Percentiles rank a stretch among this genome's conserved stretches.
phyloP scores from a whole-genome alignment of 2,888 invertebrate species.

The Agrochola lychnidis region DNA sequence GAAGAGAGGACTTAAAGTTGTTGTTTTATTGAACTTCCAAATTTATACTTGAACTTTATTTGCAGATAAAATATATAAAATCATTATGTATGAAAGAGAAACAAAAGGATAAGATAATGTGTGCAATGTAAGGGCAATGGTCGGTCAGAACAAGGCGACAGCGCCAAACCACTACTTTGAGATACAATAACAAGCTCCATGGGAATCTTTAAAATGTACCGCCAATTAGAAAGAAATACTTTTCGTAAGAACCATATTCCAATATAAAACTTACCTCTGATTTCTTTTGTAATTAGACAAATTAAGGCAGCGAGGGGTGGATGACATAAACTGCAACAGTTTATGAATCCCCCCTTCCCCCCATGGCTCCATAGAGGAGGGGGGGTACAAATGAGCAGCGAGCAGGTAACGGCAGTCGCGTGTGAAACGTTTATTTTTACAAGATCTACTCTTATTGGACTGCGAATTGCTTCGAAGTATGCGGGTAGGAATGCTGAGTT shows the following conservation, averaged over 20 bases:
- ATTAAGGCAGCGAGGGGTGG: conserved; percentile 61
- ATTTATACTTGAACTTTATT: neutral
- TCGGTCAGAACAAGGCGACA: neutral
- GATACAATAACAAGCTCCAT: neutral
- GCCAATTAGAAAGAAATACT: too few species aligned
- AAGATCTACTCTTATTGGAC: conserved; percentile 71
- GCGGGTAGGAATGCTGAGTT: conserved; percentile 1
- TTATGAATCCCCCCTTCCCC: conserved; percentile 51
- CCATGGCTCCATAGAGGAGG: conserved; percentile 8
- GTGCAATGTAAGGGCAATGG: too few species aligned
- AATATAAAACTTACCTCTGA: conserved; percentile 40
- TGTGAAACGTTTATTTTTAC: conserved; percentile 74
- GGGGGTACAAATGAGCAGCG: conserved; percentile 63
- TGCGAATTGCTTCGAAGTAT: conserved; percentile 40
- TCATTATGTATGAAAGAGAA: neutral
- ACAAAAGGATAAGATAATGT: neutral
- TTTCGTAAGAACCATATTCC: neutral
- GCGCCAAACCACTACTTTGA: neutral
- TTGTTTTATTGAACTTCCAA: neutral
- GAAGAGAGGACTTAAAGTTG: too few species aligned
- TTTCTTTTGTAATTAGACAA: conserved; percentile 70
- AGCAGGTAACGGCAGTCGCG: conserved; percentile 66
- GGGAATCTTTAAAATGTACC: too few species aligned
- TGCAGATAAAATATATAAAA: neutral
- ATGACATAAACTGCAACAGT: conserved; percentile 71